Evolutionary conservation across 2,888 invertebrate species (phyloP).

Genomic region (Heliconius ethilla): DNA sequence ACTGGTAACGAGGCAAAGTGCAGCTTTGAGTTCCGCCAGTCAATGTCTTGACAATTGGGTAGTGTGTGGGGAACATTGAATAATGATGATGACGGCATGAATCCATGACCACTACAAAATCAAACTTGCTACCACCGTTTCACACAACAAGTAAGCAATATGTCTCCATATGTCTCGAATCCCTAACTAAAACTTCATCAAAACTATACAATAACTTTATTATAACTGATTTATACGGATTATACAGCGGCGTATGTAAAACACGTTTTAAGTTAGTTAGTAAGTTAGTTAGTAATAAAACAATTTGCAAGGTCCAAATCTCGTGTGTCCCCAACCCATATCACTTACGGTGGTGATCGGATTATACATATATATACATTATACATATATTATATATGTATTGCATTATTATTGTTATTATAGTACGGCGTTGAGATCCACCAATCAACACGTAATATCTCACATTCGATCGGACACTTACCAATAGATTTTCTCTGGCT

Average conservation of each 20-base stretch:
- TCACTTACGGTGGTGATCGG: conserved; percentile 7
- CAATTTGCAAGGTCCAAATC: conserved; percentile 26
- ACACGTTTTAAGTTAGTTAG: conserved; percentile 29
- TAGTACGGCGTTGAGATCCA: not conserved
- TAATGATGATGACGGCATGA: too few relatives aligned
- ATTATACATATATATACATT: conserved; percentile 1
- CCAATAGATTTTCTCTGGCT: not conserved
- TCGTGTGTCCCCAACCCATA: conserved; percentile 19
- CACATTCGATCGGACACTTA: not conserved
- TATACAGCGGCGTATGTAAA: conserved; percentile 25
- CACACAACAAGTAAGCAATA: not conserved
- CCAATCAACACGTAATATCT: not conserved
- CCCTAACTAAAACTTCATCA: conserved; percentile 16
- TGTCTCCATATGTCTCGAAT: not conserved
- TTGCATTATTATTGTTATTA: not conserved
- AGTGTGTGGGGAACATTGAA: too few relatives aligned
- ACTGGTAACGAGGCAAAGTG: too few relatives aligned
- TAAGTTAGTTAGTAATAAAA: conserved; percentile 22
- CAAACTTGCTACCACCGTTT: not conserved
- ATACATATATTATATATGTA: not conserved
- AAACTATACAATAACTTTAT: conserved; percentile 16
- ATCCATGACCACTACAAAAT: not conserved
- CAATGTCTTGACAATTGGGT: too few relatives aligned
- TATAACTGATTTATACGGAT: conserved; percentile 26
- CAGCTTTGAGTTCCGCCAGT: too few relatives aligned